Percentiles rank a stretch among this genome's conserved stretches.
Conservation (phyloP, 2,113 vertebrate genomes). For the Scolopax mira region DNA sequence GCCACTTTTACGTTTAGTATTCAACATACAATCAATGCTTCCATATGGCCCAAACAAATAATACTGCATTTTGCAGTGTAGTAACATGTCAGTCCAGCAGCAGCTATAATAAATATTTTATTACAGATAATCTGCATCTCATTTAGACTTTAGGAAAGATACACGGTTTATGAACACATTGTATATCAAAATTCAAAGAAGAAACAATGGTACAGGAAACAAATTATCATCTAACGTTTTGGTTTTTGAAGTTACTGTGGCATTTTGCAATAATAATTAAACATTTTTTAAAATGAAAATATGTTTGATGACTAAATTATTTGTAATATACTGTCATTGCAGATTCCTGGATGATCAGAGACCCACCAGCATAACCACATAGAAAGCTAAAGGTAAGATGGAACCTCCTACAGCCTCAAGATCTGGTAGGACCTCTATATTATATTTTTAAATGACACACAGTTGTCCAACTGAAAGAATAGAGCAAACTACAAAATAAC, state of each 20-base stretch:
- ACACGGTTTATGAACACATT: neutral
- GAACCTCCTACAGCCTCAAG: neutral
- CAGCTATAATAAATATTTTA: neutral
- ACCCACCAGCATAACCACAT: neutral
- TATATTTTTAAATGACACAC: neutral
- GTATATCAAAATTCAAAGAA: neutral
- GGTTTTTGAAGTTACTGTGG: neutral
- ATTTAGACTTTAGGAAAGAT: neutral
- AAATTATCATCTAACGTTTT: neutral
- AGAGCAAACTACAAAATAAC: neutral
- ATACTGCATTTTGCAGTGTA: neutral
- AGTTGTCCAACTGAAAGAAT: neutral
- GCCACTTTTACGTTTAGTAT: neutral
- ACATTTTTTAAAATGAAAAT: neutral
- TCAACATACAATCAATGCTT: neutral
- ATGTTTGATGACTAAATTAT: neutral
- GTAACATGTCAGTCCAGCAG: neutral
- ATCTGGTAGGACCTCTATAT: neutral
- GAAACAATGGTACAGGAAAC: neutral
- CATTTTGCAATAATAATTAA: neutral
- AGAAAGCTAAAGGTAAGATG: slow-evolving; percentile 51
- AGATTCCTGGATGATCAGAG: neutral
- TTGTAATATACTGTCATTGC: neutral
- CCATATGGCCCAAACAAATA: neutral
- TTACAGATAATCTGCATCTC: neutral